phyloP scores from a whole-genome alignment of 2,113 vertebrate genomes.

The Butorides virescens region DNA sequence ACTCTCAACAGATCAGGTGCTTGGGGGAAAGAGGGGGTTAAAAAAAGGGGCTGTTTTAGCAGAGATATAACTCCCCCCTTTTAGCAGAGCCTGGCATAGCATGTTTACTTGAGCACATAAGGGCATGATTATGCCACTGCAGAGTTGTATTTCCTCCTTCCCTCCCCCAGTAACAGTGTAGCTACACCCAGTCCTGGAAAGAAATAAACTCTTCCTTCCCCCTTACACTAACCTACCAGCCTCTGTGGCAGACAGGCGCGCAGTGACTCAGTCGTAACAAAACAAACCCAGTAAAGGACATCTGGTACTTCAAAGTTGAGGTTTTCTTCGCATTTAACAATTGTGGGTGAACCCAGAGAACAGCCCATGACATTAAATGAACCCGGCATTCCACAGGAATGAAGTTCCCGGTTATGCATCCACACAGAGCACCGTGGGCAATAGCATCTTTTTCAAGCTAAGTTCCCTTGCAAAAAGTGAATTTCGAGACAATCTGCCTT shows the following conservation, averaged over 20 bases:
- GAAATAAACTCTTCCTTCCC: neutral
- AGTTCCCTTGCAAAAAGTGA: neutral
- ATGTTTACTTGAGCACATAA: neutral
- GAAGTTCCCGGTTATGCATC: neutral
- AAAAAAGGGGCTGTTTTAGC: neutral
- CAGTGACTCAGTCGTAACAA: rapidly evolving
- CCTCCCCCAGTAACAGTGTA: neutral
- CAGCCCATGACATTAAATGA: neutral
- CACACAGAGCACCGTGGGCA: neutral
- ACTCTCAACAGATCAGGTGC: neutral
- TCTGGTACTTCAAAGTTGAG: neutral
- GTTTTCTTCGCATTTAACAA: neutral
- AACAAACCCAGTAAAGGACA: neutral
- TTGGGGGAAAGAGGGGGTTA: neutral
- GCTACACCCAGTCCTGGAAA: constrained; percentile 25
- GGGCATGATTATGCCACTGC: neutral
- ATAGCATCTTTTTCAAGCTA: neutral
- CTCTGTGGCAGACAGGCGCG: neutral
- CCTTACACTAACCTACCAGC: neutral
- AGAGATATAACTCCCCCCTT: neutral
- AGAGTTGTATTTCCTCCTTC: neutral
- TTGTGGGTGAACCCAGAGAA: neutral
- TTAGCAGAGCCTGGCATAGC: neutral
- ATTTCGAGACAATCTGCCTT: neutral
- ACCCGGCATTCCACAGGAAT: neutral